Conservation (phyloP, 2,888 invertebrate species). For the Rhagophthalmus giganteus region DNA sequence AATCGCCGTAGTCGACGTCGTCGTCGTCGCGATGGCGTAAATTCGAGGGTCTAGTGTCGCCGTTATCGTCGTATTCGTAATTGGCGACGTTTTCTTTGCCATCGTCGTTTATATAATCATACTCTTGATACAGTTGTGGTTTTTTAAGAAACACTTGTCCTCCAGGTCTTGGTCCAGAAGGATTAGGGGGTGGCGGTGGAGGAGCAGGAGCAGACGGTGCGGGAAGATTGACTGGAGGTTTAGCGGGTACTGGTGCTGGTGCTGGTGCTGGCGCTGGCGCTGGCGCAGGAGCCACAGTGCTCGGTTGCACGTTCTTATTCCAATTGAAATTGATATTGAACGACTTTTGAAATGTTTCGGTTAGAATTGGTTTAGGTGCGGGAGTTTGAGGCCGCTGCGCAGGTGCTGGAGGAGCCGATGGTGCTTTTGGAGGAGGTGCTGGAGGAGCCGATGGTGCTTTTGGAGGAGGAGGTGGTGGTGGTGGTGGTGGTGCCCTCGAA, state of each 20-base stretch:
- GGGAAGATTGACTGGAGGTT: slow-evolving; percentile 12
- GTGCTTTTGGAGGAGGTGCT: slow-evolving; percentile 24
- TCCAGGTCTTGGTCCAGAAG: slow-evolving; percentile 8
- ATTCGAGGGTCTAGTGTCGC: background rate
- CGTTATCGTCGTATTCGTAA: slow-evolving; percentile 32
- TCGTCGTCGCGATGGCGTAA: slow-evolving; percentile 1
- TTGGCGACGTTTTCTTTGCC: slow-evolving; percentile 16
- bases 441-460: slow-evolving; percentile 20
- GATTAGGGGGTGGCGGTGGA: slow-evolving; percentile 20
- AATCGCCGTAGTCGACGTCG: slow-evolving; percentile 14
- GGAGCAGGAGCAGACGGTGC: slow-evolving; percentile 15
- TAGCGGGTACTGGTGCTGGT: slow-evolving; percentile 15
- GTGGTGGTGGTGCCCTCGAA: slow-evolving; percentile 18
- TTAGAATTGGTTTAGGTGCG: too few species aligned
- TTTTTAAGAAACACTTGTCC: slow-evolving; percentile 6
- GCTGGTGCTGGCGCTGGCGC: slow-evolving; percentile 23
- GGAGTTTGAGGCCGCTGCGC: slow-evolving; percentile 36
- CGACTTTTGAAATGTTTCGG: slow-evolving; percentile 49
- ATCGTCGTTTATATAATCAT: slow-evolving; percentile 31
- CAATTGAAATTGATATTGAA: slow-evolving; percentile 53
- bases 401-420: slow-evolving; percentile 27
- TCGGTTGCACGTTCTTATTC: slow-evolving; percentile 46
- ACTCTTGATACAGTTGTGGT: slow-evolving; percentile 24
- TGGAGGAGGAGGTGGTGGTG: slow-evolving; percentile 13
- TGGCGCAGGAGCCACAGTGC: slow-evolving; percentile 29